Conservation (phyloP, 2,888 invertebrate species). For the Ormia ochracea region DNA sequence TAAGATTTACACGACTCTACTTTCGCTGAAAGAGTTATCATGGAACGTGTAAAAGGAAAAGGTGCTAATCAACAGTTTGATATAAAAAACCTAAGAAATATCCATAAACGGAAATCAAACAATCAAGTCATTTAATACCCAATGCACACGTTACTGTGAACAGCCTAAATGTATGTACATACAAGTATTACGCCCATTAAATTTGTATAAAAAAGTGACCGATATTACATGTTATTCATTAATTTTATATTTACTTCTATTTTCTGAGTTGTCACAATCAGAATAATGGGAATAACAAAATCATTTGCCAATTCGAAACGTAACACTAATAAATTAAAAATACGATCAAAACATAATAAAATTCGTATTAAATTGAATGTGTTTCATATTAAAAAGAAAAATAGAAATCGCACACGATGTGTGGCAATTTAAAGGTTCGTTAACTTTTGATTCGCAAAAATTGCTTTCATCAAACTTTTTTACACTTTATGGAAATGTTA, state of each 20-base stretch:
- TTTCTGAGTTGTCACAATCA: neutral
- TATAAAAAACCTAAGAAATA: too few relatives aligned
- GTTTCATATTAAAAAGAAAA: conserved; percentile 14
- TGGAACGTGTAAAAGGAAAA: neutral
- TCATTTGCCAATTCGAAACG: conserved; percentile 1
- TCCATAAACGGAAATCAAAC: neutral
- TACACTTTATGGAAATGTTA: conserved; percentile 24
- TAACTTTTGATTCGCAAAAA: conserved; percentile 30
- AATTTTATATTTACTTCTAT: neutral
- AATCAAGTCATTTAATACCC: neutral
- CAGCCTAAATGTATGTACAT: neutral
- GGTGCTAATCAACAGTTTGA: conserved; percentile 10
- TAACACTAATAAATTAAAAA: conserved; percentile 34
- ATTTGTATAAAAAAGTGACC: neutral
- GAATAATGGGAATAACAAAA: conserved; percentile 24
- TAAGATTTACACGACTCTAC: conserved; percentile 41
- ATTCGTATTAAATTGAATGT: conserved; percentile 38
- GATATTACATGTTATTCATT: neutral
- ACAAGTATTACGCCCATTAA: neutral
- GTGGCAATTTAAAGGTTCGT: conserved; percentile 43
- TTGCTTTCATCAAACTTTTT: neutral
- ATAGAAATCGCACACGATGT: neutral
- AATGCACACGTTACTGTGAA: neutral
- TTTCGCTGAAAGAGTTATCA: neutral
- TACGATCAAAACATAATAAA: conserved; percentile 47